Evolutionary conservation across 1,140 invertebrate species (phyloP), one percentile per base, ranked within the genome.

Genomic region (Tetranychus urticae): DNA sequence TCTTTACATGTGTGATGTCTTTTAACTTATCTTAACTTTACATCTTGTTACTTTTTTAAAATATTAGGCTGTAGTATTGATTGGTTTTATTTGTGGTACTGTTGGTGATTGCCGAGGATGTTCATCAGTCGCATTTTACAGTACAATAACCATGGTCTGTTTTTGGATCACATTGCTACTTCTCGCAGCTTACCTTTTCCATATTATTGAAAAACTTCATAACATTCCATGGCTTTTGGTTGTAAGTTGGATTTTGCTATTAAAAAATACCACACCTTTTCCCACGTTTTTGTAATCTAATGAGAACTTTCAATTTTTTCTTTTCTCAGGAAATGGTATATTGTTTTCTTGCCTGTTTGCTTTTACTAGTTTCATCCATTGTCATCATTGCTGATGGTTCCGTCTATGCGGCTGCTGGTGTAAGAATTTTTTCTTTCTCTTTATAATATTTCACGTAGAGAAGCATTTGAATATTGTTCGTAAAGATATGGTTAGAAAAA

Each of bases 171-270:
- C 84, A 0, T 79, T 82, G 13, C 81, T 88, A 71, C 33, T 90
- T 14, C 77, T 90, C 23, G 76, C 81, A 0, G 78, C 89, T 60
- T 89, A 89, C 71, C 68, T 88, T 58, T 86, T 90, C 69, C 86
- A 91, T 69, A 77, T 90, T 12, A 77, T 90, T 62, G 84, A 88
- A 69, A 85, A 83, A 70, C 82, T 86, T 67, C 82, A 82, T 69
- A 83, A 79, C 70, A 82, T 91, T 61, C 87, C 86, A 0, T 92
- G 88, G 88, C 69, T 86, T 34, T 83, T 84, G 71, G 80, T 89
- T 67, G 87, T 84, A 75, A 78, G 79, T 77, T 56, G 14, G 0
- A 4, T 6, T 8, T 33, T 52, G 5, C 6, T 6, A 8, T 33
- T 23, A 52, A 10, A n/a, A 47, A 47, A 47, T 47, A 47, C 46